phyloP scores from a whole-genome alignment of 2,888 invertebrate species.

The Parnassius smintheus region DNA sequence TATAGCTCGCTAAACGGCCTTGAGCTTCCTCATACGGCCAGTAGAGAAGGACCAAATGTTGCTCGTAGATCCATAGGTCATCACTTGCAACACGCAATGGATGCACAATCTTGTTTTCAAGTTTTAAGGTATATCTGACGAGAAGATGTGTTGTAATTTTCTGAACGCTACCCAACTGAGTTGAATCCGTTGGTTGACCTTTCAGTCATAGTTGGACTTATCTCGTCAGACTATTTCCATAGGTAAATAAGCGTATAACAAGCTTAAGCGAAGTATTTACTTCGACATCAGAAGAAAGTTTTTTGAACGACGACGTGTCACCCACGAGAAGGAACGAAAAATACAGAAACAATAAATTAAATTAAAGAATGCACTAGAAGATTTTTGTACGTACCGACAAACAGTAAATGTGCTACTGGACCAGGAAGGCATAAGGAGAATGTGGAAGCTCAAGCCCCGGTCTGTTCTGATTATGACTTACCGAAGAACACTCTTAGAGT shows the following conservation, averaged over 20 bases:
- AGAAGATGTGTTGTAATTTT: too few species aligned
- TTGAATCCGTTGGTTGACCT: too few species aligned
- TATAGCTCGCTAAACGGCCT: too few species aligned
- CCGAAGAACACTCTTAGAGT: constrained; percentile 73
- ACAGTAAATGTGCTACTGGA: constrained; percentile 69
- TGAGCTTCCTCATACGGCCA: too few species aligned
- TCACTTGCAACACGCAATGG: too few species aligned
- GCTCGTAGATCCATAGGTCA: too few species aligned
- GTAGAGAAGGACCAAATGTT: too few species aligned
- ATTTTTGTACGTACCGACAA: constrained; percentile 60
- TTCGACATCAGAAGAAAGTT: constrained; percentile 73
- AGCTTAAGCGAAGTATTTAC: constrained; percentile 73
- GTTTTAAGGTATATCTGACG: too few species aligned
- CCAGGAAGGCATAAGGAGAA: constrained; percentile 54
- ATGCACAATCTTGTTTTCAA: too few species aligned
- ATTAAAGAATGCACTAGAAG: constrained; percentile 47
- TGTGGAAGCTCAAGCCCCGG: constrained; percentile 54
- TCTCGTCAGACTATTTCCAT: too few species aligned
- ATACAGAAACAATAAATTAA: constrained; percentile 45
- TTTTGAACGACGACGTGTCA: constrained; percentile 65
- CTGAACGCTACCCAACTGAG: too few species aligned
- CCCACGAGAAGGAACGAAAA: constrained; percentile 52
- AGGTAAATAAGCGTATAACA: constrained; percentile 36
- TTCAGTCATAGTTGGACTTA: too few species aligned
- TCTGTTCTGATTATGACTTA: constrained; percentile 67